Evolutionary conservation across 2,888 invertebrate species (phyloP).

Genomic region (Tetropium fuscum): DNA sequence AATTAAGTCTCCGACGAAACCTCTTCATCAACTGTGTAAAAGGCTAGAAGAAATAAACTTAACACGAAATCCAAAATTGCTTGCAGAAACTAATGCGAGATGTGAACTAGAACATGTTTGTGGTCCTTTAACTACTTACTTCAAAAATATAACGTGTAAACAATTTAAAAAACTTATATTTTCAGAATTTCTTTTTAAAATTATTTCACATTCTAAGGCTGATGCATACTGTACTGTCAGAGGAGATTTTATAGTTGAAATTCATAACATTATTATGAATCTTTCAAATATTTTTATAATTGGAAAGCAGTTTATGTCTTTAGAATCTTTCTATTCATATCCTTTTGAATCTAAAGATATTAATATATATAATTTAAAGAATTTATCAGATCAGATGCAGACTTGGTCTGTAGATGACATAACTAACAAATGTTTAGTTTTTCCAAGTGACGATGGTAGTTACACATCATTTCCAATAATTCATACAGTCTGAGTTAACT

Average conservation of each 20-base stretch:
- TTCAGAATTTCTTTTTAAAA: not conserved
- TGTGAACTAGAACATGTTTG: constrained; percentile 2
- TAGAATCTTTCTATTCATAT: not conserved
- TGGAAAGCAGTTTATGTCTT: not conserved
- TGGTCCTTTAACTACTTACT: constrained; percentile 1
- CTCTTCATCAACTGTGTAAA: constrained; percentile 1
- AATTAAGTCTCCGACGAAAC: not conserved
- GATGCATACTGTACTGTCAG: constrained; percentile 1
- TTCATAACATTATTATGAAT: constrained; percentile 2
- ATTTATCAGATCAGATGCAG: not conserved
- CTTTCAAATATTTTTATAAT: constrained; percentile 5
- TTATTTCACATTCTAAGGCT: not conserved
- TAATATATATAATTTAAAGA: not conserved
- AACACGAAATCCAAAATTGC: not conserved
- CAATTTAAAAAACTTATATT: constrained; percentile 1
- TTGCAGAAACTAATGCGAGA: not conserved
- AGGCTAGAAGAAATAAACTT: not conserved
- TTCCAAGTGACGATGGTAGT: not conserved
- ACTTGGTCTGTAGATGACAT: not conserved
- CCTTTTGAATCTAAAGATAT: constrained; percentile 1
- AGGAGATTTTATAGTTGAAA: not conserved
- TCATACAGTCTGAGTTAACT: no score
- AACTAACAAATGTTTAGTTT: constrained; percentile 2
- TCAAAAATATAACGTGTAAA: not conserved
- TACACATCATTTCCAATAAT: constrained; percentile 1